Percentiles rank a stretch among this genome's conserved stretches.
phyloP scores from a whole-genome alignment of 2,888 invertebrate species.

The Orthosia gothica region DNA sequence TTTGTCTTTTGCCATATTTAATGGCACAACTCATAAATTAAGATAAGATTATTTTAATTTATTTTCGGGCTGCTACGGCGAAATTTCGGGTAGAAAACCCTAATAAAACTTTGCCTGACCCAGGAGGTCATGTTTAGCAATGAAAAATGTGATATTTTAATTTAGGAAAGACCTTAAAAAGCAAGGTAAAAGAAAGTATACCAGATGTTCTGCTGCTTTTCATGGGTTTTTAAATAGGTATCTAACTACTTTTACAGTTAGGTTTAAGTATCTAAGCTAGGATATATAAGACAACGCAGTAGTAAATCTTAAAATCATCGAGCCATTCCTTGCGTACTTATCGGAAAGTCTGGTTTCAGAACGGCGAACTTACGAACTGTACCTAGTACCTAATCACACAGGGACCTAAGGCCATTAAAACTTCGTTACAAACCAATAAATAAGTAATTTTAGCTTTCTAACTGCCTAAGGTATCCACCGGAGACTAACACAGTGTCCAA shows the following conservation, averaged over 20 bases:
- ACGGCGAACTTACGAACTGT: not conserved
- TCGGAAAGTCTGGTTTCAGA: not conserved
- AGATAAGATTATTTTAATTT: too few relatives aligned
- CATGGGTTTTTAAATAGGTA: not conserved
- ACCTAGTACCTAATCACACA: not conserved
- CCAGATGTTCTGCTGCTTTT: not conserved
- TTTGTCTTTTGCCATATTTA: too few relatives aligned
- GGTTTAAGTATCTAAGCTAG: not conserved
- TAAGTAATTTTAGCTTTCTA: not conserved
- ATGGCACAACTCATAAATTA: too few relatives aligned
- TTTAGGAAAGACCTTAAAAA: not conserved
- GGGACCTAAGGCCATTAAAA: not conserved
- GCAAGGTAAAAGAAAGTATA: not conserved
- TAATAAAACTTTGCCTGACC: too few relatives aligned
- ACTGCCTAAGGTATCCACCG: not conserved
- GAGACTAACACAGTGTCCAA: slow-evolving; percentile 9
- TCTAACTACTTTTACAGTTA: not conserved
- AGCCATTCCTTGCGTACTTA: not conserved
- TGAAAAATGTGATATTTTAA: not conserved
- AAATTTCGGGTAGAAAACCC: too few relatives aligned
- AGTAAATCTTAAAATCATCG: not conserved
- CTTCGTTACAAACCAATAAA: slow-evolving; percentile 14
- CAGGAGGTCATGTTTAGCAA: not conserved
- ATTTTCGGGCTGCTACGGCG: too few relatives aligned
- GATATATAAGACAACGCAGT: not conserved